These are phyloP conservation scores for Hypanus sabinus DNA, from an alignment of 2,113 vertebrate genomes.

Conservation along the genomic window DNA sequence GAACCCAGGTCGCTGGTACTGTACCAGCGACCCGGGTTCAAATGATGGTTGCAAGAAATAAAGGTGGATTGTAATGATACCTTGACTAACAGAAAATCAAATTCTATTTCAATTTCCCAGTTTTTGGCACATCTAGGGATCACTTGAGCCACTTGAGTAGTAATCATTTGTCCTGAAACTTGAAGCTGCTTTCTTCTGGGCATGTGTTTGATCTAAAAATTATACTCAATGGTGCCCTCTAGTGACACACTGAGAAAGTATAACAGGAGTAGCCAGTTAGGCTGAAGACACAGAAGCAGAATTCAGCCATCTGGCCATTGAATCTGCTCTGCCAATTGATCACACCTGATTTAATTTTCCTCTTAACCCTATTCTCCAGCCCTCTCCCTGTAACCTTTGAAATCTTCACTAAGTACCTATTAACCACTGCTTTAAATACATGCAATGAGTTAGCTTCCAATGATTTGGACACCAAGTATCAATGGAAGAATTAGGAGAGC, in stretches of 20 bases:
- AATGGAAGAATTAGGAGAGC: background rate
- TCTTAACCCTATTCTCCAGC: no score
- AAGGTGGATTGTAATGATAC: background rate
- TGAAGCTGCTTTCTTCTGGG: background rate
- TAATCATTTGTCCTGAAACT: background rate
- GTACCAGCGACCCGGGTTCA: no score
- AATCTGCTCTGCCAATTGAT: no score
- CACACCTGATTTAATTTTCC: no score
- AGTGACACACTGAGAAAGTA: background rate
- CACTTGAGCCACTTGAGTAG: background rate
- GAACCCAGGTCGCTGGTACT: no score
- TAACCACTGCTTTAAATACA: no score
- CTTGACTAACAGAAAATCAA: background rate
- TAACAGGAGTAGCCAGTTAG: background rate
- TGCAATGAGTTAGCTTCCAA: no score
- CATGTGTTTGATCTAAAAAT: background rate
- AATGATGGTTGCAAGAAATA: background rate
- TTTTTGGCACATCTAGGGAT: background rate
- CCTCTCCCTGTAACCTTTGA: no score
- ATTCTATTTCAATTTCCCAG: background rate
- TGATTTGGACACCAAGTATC: background rate
- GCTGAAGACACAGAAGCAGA: background rate
- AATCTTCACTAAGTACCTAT: no score
- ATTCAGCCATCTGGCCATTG: no score
- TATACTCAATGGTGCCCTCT: conserved; percentile 14